Evolutionary conservation across 2,113 vertebrate species (phyloP).

Genomic region (Pelusios castaneus): DNA sequence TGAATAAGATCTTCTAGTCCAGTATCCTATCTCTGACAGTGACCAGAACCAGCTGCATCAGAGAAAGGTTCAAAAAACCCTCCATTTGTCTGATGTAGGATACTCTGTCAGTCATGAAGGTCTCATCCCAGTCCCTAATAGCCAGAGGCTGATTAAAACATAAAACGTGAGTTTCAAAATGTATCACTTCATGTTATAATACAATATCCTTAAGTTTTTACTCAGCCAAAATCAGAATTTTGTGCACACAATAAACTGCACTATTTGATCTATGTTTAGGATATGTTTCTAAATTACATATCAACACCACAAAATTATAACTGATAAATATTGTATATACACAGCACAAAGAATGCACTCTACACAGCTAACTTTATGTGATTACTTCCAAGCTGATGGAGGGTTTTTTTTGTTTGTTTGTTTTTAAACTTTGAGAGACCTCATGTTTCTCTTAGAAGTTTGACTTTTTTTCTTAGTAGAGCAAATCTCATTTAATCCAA

Average conservation of each 20-base stretch:
- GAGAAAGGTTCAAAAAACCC: neutral
- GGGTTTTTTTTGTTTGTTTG: too few species aligned
- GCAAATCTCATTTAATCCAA: neutral
- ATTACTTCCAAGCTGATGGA: neutral
- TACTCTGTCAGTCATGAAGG: neutral
- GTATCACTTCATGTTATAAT: neutral
- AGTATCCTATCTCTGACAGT: neutral
- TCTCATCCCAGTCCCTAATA: neutral
- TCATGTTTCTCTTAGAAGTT: neutral
- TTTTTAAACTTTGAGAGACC: neutral
- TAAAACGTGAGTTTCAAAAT: neutral
- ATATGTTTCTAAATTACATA: neutral
- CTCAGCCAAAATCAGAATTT: neutral
- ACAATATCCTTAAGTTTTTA: neutral
- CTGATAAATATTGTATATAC: neutral
- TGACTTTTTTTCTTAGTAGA: neutral
- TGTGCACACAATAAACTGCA: neutral
- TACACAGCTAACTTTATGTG: neutral
- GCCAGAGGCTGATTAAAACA: neutral
- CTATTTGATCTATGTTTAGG: neutral
- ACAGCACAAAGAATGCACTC: neutral
- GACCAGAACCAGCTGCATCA: neutral
- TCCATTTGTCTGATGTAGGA: neutral
- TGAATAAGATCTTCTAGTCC: neutral
- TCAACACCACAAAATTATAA: neutral